Conservation (phyloP, 2,113 vertebrate species). For the Pantherophis guttatus region DNA sequence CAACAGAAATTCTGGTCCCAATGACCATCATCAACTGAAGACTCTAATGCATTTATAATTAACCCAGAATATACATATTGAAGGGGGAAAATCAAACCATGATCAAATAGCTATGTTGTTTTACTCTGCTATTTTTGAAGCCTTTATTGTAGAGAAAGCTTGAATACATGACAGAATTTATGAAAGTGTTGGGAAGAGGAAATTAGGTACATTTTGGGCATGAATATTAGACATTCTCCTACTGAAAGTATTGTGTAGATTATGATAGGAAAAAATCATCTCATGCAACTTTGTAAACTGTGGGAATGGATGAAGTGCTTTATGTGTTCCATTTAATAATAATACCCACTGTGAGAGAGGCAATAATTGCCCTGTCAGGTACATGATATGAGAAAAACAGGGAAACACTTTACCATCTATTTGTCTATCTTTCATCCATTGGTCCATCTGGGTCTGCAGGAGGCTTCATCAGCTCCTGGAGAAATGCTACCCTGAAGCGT, state of each 20-base stretch:
- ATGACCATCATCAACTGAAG: neutral
- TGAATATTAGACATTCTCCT: neutral
- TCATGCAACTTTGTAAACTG: neutral
- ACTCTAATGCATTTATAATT: neutral
- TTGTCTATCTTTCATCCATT: neutral
- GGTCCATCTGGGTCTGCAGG: neutral
- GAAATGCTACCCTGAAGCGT: neutral
- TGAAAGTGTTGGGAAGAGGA: neutral
- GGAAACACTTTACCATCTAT: neutral
- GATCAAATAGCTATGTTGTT: neutral
- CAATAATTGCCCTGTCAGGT: neutral
- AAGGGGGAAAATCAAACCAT: neutral
- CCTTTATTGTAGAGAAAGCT: neutral
- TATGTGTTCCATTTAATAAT: neutral
- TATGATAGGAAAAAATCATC: neutral
- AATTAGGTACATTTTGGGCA: neutral
- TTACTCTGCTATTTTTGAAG: neutral
- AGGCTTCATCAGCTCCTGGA: neutral
- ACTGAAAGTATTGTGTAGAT: neutral
- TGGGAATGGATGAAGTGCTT: neutral
- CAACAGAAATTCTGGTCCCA: neutral
- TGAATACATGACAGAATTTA: neutral
- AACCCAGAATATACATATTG: neutral
- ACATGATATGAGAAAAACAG: neutral
- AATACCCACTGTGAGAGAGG: neutral